Conservation (phyloP, 2,113 vertebrate genomes). For the Oenanthe melanoleuca region DNA sequence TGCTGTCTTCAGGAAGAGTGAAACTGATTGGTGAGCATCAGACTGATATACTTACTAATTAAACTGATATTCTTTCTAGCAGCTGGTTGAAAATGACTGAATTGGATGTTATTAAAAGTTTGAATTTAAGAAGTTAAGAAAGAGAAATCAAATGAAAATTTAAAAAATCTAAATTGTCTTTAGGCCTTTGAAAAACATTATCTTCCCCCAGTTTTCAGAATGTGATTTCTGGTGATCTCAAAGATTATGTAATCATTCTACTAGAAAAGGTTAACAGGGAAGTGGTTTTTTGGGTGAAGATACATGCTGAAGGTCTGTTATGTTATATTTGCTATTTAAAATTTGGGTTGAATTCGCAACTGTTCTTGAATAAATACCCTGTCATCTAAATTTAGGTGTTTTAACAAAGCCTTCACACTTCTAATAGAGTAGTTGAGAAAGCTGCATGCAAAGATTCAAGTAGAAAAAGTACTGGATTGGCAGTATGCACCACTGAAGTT, state of each 20-base stretch:
- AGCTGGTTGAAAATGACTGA: slow-evolving; percentile 29
- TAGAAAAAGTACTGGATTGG: neutral
- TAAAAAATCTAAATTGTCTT: neutral
- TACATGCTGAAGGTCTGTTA: neutral
- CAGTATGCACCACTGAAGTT: neutral
- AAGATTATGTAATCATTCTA: neutral
- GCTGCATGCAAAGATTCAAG: neutral
- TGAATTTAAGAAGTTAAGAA: neutral
- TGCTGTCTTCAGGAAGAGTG: slow-evolving; percentile 92
- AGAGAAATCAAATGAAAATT: neutral
- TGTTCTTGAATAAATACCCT: neutral
- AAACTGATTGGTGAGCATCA: slow-evolving; percentile 88
- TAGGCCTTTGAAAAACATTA: neutral
- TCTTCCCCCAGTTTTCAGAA: neutral
- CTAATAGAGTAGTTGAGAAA: neutral
- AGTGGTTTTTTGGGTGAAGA: neutral
- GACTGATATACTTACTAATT: slow-evolving; percentile 37
- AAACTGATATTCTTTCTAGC: slow-evolving; percentile 41
- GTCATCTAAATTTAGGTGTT: neutral
- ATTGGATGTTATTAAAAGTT: neutral
- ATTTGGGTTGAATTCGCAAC: neutral
- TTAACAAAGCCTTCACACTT: neutral
- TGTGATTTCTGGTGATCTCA: neutral
- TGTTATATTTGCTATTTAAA: neutral
- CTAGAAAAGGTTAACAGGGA: neutral